Base-by-base conservation (phyloP, 2,888 invertebrate genomes). In the Neocrepidodera transversa region DNA sequence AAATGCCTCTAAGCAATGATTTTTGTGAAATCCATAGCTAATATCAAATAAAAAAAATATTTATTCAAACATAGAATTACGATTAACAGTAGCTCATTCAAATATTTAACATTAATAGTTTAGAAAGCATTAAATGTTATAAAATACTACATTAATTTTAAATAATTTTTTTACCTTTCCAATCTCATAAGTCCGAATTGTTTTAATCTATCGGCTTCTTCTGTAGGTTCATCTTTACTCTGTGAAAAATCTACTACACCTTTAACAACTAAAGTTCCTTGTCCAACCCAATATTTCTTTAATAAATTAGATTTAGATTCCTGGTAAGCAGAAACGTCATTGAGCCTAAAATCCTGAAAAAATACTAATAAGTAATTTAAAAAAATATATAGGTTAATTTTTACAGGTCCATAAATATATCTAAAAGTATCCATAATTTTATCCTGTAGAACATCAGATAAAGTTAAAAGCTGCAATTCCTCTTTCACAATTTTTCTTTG, bases 251-350 rank as follows among this genome's bases (percentile, higher is more conserved):
- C 87, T 69, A 84, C 84, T 36, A 86, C 86, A 42, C 88, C 88
- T 79, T 88, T 88, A 0, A 92, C 88, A 7, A 91, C 83, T 7
- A 92, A 82, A 69, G 87, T 88, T 3, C 91, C 91, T 65, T 88
- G 82, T 70, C 91, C 89, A 79, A 90, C 84, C 91, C 92, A 91
- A 76, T 87, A 92, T 16, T 87, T 85, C 66, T 87, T 87, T 35
- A 85, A 83, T 28, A 91, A 82, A 67, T 87, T 87, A 14, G 85
- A 82, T 13, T 86, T 87, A 75, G 87, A 87, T 75, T 91, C 89
- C 80, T 85, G 75, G 65, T 85, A 83, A 43, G 77, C 76, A 13
- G 80, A 80, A 4, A 74, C 75, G 66, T 80, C 80, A 65, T 75
- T 77, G 38, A 85, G 75, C 62, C 73, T 78, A 66, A 84, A 85